A percentile compares a stretch with the other conserved stretches of the same genome.
Evolutionary conservation across 2,888 invertebrate genomes (phyloP).

Genomic region (Cheilosia vernalis): DNA sequence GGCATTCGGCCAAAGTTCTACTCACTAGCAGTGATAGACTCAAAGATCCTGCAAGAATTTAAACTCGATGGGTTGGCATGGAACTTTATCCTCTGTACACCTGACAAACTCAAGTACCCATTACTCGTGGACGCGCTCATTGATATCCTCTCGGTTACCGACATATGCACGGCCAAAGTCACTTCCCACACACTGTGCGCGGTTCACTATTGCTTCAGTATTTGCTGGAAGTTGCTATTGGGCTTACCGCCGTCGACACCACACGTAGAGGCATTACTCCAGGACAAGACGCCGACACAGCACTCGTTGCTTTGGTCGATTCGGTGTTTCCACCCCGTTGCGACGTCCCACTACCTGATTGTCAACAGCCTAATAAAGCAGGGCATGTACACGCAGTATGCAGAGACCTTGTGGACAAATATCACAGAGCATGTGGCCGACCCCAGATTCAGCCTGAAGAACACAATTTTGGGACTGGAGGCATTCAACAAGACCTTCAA

Average conservation of each 20-base stretch:
- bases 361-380: constrained; percentile 94
- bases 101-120: constrained; percentile 95
- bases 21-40: constrained; percentile 91
- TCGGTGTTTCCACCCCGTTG: constrained; percentile 91
- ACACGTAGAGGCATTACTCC: constrained; percentile 92
- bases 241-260: constrained; percentile 95
- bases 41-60: constrained; percentile 89
- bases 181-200: constrained; percentile 89
- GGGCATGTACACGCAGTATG: constrained; percentile 92
- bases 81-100: constrained; percentile 96
- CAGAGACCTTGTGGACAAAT: constrained; percentile 82
- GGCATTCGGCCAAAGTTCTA: constrained; percentile 96
- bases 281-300: constrained; percentile 88
- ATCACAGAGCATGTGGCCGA: constrained; percentile 82
- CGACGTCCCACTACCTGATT: constrained; percentile 94
- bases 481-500: constrained; percentile 81
- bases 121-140: constrained; percentile 93
- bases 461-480: constrained; percentile 81
- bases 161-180: constrained; percentile 86
- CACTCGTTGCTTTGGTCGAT: constrained; percentile 96
- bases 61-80: constrained; percentile 96
- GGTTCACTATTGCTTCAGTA: constrained; percentile 94
- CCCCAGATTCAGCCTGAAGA: constrained; percentile 81
- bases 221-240: constrained; percentile 87
- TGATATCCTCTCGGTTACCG: constrained; percentile 91